These are phyloP conservation scores for Cottus gobio DNA, from an alignment of 2,113 vertebrate species.

Conservation along the genomic window DNA sequence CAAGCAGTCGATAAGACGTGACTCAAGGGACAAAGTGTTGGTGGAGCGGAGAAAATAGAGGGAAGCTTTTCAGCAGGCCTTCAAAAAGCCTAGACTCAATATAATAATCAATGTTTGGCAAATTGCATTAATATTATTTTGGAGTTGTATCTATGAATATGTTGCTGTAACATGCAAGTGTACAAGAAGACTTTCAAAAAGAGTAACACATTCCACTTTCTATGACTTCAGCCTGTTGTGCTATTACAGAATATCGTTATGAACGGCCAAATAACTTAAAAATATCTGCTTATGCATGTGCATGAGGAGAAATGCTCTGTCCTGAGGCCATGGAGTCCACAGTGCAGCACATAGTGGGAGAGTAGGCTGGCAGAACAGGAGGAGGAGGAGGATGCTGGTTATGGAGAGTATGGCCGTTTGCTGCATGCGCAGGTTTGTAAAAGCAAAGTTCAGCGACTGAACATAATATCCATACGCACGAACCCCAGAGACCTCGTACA, in stretches of 20 bases:
- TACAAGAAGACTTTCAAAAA: neutral
- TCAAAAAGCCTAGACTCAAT: neutral
- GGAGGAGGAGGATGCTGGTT: neutral
- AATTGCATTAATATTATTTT: neutral
- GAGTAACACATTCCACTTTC: neutral
- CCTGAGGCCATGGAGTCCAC: neutral
- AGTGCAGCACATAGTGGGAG: neutral
- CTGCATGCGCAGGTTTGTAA: slow-evolving; percentile 2
- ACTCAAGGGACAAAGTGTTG: neutral
- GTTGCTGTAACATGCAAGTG: neutral
- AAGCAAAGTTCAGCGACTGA: neutral
- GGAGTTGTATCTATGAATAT: neutral
- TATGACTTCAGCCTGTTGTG: neutral
- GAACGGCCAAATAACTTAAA: neutral
- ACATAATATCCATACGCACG: neutral
- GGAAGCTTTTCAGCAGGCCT: neutral
- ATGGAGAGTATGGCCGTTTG: neutral
- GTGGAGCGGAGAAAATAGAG: too few relatives aligned
- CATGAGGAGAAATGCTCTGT: neutral
- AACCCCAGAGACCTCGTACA: neutral
- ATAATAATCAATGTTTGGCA: neutral
- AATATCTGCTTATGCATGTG: neutral
- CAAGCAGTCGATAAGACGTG: slow-evolving; percentile 13
- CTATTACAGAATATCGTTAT: neutral
- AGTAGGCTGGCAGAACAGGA: neutral